phyloP scores from a whole-genome alignment of 2,113 vertebrate species.

The Epinephelus cyanopodus region DNA sequence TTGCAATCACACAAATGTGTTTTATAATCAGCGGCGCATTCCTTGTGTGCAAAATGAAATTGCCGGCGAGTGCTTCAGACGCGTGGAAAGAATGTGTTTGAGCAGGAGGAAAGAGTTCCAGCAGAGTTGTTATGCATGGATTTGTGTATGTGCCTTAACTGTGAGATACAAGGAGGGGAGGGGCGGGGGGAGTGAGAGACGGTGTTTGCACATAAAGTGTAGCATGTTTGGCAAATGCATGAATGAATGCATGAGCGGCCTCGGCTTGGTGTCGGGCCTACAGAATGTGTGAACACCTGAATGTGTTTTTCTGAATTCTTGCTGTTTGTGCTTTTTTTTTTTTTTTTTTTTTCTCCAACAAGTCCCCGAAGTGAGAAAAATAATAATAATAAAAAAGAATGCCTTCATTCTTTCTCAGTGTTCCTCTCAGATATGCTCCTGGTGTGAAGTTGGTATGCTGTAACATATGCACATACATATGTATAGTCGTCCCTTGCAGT shows the following conservation, averaged over 20 bases:
- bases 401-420: slow-evolving; percentile 49
- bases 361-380: slow-evolving; percentile 61
- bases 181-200: not conserved
- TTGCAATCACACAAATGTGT: slow-evolving; percentile 36
- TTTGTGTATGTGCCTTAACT: slow-evolving; percentile 28
- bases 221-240: slow-evolving; percentile 57
- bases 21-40: slow-evolving; percentile 50
- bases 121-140: slow-evolving; percentile 41
- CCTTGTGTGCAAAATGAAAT: slow-evolving; percentile 47
- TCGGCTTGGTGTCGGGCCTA: slow-evolving; percentile 18
- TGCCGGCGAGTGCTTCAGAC: not conserved
- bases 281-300: slow-evolving; percentile 70
- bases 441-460: slow-evolving; percentile 47
- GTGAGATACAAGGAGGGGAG: slow-evolving; percentile 1
- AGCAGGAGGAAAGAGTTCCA: not conserved
- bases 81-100: slow-evolving; percentile 34
- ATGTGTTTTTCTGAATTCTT: slow-evolving; percentile 43
- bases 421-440: slow-evolving; percentile 37
- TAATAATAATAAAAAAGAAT: slow-evolving; percentile 18
- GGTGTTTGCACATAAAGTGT: slow-evolving; percentile 54
- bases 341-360: not conserved
- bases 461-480: slow-evolving; percentile 45
- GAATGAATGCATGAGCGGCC: slow-evolving; percentile 76
- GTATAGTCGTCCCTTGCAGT: slow-evolving; percentile 2
- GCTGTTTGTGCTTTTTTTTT: slow-evolving; percentile 47